Conservation (phyloP, 1,140 invertebrate genomes). For the Aradophagus sp. region DNA sequence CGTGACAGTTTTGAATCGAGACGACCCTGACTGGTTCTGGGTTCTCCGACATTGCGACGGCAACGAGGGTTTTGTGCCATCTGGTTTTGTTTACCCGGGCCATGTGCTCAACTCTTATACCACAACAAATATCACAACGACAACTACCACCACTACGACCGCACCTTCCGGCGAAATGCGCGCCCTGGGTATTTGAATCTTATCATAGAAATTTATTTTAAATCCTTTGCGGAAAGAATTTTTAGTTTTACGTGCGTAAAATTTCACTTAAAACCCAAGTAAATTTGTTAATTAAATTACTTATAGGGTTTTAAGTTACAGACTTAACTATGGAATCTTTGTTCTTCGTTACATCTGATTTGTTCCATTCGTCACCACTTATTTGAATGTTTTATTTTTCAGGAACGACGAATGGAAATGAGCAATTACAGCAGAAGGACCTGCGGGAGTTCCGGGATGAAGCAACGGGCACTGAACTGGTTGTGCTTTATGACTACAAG, state of each 20-base stretch:
- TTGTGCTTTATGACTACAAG: slow-evolving; percentile 96
- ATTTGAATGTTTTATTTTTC: slow-evolving; percentile 14
- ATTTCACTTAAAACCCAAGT: no score
- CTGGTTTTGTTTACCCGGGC: slow-evolving; percentile 93
- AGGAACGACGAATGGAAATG: slow-evolving; percentile 66
- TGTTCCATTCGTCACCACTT: no score
- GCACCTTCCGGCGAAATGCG: slow-evolving; percentile 66
- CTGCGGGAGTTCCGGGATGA: slow-evolving; percentile 71
- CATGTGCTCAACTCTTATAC: slow-evolving; percentile 72
- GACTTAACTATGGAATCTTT: no score
- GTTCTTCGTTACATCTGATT: no score
- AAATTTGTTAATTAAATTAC: no score
- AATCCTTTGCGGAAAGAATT: no score
- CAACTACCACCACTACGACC: slow-evolving; percentile 64
- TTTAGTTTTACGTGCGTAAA: no score
- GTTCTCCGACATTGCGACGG: slow-evolving; percentile 89
- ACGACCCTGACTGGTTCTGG: slow-evolving; percentile 98
- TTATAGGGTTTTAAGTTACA: no score
- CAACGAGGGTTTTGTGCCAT: slow-evolving; percentile 96
- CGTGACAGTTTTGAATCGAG: slow-evolving; percentile 93
- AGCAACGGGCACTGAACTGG: slow-evolving; percentile 87
- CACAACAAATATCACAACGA: slow-evolving; percentile 65
- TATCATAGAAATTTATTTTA: no score
- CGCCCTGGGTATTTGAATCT: slow-evolving; percentile 67
- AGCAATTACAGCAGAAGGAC: slow-evolving; percentile 70